Evolutionary conservation across 2,888 invertebrate species (phyloP), one percentile per base, ranked within the genome.

Genomic region (Rhingia campestris): DNA sequence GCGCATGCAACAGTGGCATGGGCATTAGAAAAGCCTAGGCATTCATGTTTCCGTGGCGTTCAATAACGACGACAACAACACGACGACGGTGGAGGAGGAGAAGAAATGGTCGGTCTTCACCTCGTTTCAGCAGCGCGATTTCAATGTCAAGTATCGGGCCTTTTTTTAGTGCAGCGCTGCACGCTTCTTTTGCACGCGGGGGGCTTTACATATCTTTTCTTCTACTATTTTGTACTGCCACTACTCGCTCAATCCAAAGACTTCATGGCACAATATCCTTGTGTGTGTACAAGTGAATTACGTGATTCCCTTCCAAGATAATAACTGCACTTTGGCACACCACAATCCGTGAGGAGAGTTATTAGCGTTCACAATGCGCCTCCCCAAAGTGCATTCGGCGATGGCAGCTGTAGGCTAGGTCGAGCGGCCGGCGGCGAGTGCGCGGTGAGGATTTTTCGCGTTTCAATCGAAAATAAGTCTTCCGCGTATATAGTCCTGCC

Each of bases 291-390:
- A 41, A 61, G 76, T 80, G 61, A 72, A 35, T 75, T 69, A 79
- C 74, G 84, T 84, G 84, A 84, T 84, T 84, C 64, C 58, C 49
- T 75, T 59, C 32, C 63, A 43, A 87, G 86, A 87, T 87, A 87
- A 86, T 87, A 87, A 87, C 87, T 87, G 87, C 87, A 87, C 86
- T 87, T 86, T 86, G 87, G 86, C 87, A 86, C 86, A 87, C 87
- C 59, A 86, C 82, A 80, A 45, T 64, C 73, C 74, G 64, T 70
- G 74, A 58, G 76, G 69, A 80, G 84, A 86, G 82, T 86, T 87
- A 87, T 86, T 86, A 82, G 86, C 14, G 54, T 63, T 47, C 41
- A 56, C n/a, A 73, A 67, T 79, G 82, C 22, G 22, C 66, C 66
- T 58, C 41, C 64, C 43, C 59, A 39, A 61, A 69, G 58, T 80